Conservation (phyloP, 2,888 invertebrate genomes). For the Pterobdella sp. region DNA sequence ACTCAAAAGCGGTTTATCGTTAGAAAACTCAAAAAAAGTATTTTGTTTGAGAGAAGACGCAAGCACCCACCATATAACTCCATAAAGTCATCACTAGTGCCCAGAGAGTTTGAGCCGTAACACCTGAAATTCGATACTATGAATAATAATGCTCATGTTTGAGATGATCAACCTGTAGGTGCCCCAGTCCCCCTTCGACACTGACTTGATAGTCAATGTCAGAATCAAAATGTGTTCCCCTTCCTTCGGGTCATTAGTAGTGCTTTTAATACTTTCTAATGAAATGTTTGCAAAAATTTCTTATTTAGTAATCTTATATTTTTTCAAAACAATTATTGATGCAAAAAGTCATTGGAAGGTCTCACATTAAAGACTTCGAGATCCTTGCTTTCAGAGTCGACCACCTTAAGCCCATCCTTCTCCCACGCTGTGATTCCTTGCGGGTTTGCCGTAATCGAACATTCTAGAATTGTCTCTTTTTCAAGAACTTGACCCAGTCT, state of each 20-base stretch:
- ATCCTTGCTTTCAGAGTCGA: conserved; percentile 41
- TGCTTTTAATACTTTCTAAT: too few relatives aligned
- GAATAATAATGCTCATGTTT: conserved; percentile 14
- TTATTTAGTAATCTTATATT: too few relatives aligned
- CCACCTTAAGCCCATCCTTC: conserved; percentile 40
- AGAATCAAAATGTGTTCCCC: conserved; percentile 37
- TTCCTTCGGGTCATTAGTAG: too few relatives aligned
- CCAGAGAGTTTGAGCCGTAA: conserved; percentile 36
- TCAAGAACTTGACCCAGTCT: conserved; percentile 43
- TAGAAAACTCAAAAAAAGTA: background rate
- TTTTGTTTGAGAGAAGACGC: background rate
- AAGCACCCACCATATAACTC: conserved; percentile 33
- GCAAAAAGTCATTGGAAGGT: too few relatives aligned
- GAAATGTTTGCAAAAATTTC: too few relatives aligned
- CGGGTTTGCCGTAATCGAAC: conserved; percentile 44
- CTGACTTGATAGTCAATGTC: conserved; percentile 33
- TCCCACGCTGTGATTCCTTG: conserved; percentile 43
- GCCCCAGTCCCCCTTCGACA: conserved; percentile 34
- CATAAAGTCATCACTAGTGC: conserved; percentile 34
- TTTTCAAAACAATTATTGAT: too few relatives aligned
- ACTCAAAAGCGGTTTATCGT: too few relatives aligned
- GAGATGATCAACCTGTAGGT: conserved; percentile 34
- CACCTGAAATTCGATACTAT: conserved; percentile 36
- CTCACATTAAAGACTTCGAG: conserved; percentile 41
- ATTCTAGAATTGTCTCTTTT: conserved; percentile 46